Conservation (phyloP, 2,113 vertebrate species). For the Rissa tridactyla region DNA sequence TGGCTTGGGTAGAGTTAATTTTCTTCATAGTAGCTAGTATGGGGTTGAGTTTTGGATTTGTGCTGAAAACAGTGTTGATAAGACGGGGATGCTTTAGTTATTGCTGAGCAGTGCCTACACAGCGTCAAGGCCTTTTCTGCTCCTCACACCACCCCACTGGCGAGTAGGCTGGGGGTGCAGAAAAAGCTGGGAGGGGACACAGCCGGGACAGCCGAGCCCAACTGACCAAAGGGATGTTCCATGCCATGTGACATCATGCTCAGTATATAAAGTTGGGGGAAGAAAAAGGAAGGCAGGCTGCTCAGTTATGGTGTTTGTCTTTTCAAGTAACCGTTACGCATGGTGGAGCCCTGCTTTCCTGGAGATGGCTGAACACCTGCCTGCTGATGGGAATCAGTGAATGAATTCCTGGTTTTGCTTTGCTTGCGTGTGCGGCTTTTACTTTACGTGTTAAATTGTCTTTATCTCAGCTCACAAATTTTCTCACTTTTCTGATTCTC, state of each 20-base stretch:
- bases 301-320: not conserved
- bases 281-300: not conserved
- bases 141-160: not conserved
- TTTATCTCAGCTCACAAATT: too few relatives aligned
- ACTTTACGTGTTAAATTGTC: too few relatives aligned
- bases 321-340: not conserved
- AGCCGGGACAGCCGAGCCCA: not conserved
- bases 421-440: too few relatives aligned
- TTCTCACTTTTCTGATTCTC: too few relatives aligned
- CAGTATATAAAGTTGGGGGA: not conserved
- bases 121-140: not conserved
- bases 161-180: too few relatives aligned
- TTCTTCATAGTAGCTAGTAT: not conserved
- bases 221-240: not conserved
- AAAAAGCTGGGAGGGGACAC: not conserved
- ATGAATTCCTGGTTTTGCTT: too few relatives aligned
- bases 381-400: too few relatives aligned
- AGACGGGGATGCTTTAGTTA: not conserved
- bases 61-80: not conserved
- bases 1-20: not conserved
- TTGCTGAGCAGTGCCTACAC: not conserved
- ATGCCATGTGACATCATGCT: not conserved
- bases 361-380: not conserved
- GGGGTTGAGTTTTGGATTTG: not conserved
- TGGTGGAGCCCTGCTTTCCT: not conserved